Evolutionary conservation across 2,113 vertebrate genomes (phyloP).

Genomic region (Neolamprologus caudopunctatus): DNA sequence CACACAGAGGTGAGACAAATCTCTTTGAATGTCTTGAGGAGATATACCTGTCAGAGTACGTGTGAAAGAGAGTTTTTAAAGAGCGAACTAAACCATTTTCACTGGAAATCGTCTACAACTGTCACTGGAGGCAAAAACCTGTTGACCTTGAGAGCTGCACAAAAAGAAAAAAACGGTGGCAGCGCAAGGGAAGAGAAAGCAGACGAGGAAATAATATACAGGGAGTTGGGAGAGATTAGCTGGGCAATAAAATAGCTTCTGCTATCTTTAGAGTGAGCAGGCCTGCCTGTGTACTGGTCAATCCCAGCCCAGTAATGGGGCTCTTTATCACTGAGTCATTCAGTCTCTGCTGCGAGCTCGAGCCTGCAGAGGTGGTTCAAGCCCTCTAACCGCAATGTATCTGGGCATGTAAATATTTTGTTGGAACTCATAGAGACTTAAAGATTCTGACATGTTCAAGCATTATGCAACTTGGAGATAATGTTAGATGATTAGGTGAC

Average conservation of each 20-base stretch:
- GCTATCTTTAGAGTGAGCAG: constrained; percentile 41
- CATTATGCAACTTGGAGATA: not conserved
- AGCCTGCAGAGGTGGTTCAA: not conserved
- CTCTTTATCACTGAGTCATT: constrained; percentile 40
- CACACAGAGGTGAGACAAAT: not conserved
- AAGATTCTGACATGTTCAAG: not conserved
- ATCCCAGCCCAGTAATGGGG: constrained; percentile 44
- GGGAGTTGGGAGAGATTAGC: constrained; percentile 43
- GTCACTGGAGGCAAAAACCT: constrained; percentile 16
- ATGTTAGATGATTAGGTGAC: not conserved
- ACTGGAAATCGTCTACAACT: not conserved
- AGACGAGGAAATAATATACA: constrained; percentile 30
- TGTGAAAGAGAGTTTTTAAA: not conserved
- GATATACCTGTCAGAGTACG: not conserved
- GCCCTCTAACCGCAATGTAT: not conserved
- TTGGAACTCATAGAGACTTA: not conserved
- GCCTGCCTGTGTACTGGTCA: constrained; percentile 36
- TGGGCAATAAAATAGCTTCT: constrained; percentile 46
- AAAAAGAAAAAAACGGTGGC: not conserved
- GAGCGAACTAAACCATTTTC: constrained; percentile 5
- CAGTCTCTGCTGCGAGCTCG: not conserved
- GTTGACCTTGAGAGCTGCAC: constrained; percentile 41
- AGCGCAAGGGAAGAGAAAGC: not conserved
- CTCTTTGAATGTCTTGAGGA: not conserved
- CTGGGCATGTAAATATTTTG: not conserved